Evolutionary conservation across 2,888 invertebrate species (phyloP), one percentile per base, ranked within the genome.

Genomic region (Noctuana brunneofusca): DNA sequence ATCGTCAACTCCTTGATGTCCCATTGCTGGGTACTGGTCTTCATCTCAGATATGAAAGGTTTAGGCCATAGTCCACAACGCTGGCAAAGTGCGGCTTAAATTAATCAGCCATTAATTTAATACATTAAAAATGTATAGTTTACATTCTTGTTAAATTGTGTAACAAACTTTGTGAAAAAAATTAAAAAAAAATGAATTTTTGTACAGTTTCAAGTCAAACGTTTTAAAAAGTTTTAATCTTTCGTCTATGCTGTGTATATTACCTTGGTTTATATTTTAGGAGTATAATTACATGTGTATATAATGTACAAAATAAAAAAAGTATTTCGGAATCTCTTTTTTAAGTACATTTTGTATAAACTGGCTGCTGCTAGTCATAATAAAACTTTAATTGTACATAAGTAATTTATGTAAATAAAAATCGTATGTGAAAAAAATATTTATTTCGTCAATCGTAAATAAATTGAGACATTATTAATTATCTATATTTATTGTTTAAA

Each of bases 401-500:
- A 18, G 4, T 43, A 89, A 78, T 82, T 63, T 82, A 73, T 89
- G 87, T 89, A 89, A 80, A 88, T 88, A 88, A 67, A 75, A 76
- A 74, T 65, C 70, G 64, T 77, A 80, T 77, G 78, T 83, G 76
- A 84, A 83, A 82, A 75, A 81, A 83, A 85, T 87, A 86, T 87
- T 85, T 89, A 89, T 86, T 89, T 86, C 80, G 79, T 86, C 87
- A 89, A 72, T 84, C 85, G 73, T 83, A 80, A n/a, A 78, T 82
- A 76, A 80, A 84, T 82, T 86, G 81, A 81, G 70, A 84, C 71
- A 77, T 79, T 77, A 83, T 83, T 83, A 78, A 78, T 80, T 81
- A 80, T 74, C 77, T 79, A 81, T 86, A 86, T 87, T 83, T 87
- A 89, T 89, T 84, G 84, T 87, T 89, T 87, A 78, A 86, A 86